Evolutionary conservation across 2,888 invertebrate genomes (phyloP), one percentile per base, ranked within the genome.

Genomic region (Rhagonycha fulva): DNA sequence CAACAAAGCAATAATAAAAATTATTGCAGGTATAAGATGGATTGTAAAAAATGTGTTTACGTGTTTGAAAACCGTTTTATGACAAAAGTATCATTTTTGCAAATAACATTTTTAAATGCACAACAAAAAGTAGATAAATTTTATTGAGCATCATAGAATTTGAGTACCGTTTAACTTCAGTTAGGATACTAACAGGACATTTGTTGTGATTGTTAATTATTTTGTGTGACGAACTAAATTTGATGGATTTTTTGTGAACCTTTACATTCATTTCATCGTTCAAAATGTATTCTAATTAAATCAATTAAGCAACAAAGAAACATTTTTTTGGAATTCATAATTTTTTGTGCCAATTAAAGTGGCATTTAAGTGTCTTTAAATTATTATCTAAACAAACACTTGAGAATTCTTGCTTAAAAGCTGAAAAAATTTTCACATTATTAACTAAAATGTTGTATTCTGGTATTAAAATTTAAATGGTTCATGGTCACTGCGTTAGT

Each of bases 1-100:
- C 32, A 14, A 63, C 62, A 71, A 71, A 63, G 71, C 24, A 24
- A 47, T 66, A 66, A 47, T 47, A 47, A 47, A 66, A 66, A 66
- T 66, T 66, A 66, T 66, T 66, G 63, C 63, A 66, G 63, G 63
- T 66, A 66, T 26, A n/a, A 47, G 47, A 47, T 32, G 47, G 47
- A 47, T 47, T 47, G 47, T 47, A 47, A 47, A 47, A 47, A 47
- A 47, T 47, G 47, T n/a, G 47, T 47, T 47, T 47, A 47, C 47
- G 47, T 47, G 47, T 47, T 47, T 47, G n/a, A 47, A 47, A 47
- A 47, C n/a, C n/a, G n/a, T 47, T 47, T 47, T 47, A 47, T n/a
- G 47, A 47, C 47, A 47, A 47, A 47, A 47, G 47, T 47, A 47
- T 47, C n/a, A 47, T 47, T 47, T 47, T 47, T 47, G 47, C 47